Conservation (phyloP, 1,140 invertebrate species). For the Apolygus lucorum region DNA sequence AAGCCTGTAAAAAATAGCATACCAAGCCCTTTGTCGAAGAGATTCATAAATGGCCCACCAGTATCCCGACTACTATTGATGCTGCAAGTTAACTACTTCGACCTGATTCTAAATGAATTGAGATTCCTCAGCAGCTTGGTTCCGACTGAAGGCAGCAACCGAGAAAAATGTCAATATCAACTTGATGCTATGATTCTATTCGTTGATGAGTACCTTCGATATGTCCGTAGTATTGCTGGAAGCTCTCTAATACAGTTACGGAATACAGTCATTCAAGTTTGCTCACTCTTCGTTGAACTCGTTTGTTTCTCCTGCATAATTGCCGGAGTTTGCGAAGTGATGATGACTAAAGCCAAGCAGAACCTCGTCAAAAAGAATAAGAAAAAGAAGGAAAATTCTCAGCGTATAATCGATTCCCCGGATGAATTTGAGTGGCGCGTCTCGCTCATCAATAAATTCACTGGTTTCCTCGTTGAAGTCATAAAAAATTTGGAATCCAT, state of each 20-base stretch:
- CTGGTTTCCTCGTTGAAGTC: not conserved
- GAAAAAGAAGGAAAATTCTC: conserved; percentile 20
- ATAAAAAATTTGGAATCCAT: conserved; percentile 22
- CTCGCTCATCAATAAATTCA: conserved; percentile 9
- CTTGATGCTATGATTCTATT: conserved; percentile 17
- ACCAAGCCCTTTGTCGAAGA: conserved; percentile 17
- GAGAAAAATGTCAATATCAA: conserved; percentile 22
- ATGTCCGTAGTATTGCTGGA: not conserved
- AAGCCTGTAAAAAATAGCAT: conserved; percentile 16
- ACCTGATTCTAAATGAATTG: conserved; percentile 21
- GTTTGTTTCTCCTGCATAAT: conserved; percentile 23
- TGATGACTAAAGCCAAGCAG: conserved; percentile 17
- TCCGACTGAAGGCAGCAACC: conserved; percentile 11
- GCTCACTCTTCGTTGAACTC: conserved; percentile 22
- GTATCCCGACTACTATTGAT: conserved; percentile 21
- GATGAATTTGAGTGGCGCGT: conserved; percentile 18
- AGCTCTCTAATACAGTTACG: not conserved
- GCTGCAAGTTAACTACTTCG: conserved; percentile 24
- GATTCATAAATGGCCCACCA: conserved; percentile 22
- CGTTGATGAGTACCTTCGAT: conserved; percentile 20
- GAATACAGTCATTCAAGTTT: conserved; percentile 17
- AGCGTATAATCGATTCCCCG: not conserved
- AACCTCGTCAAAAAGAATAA: conserved; percentile 21
- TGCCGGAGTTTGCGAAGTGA: conserved; percentile 14
- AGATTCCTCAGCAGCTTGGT: conserved; percentile 14